These are phyloP conservation scores for Zosterops japonicus DNA, from an alignment of 2,113 vertebrate genomes.

Conservation along the genomic window DNA sequence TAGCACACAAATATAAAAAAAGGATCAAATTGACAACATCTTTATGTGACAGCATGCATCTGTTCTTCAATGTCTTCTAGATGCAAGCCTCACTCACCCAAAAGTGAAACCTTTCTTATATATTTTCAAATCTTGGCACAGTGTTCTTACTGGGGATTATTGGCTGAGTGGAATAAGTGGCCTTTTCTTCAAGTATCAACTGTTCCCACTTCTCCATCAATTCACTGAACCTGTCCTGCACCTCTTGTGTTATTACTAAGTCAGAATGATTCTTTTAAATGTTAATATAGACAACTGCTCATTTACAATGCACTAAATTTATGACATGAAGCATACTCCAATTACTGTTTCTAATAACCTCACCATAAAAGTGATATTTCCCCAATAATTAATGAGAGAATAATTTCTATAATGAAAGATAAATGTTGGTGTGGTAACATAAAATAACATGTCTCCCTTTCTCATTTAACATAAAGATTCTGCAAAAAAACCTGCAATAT, in stretches of 20 bases:
- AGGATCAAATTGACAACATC: background rate
- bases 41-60: background rate
- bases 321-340: background rate
- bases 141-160: background rate
- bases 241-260: background rate
- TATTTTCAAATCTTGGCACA: background rate
- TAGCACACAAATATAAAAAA: background rate
- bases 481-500: background rate
- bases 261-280: constrained; percentile 15
- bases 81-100: background rate
- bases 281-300: background rate
- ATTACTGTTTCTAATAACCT: constrained; percentile 6
- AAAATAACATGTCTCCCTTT: background rate
- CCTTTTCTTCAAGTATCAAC: background rate
- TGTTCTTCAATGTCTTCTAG: background rate
- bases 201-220: background rate
- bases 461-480: background rate
- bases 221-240: background rate
- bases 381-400: constrained; percentile 6
- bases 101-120: background rate
- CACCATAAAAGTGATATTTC: background rate
- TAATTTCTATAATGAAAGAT: background rate
- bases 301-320: background rate
- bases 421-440: background rate
- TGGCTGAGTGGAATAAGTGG: background rate